Base-by-base conservation (phyloP, 2,797 vertebrate genomes). In the Vireo griseus region DNA sequence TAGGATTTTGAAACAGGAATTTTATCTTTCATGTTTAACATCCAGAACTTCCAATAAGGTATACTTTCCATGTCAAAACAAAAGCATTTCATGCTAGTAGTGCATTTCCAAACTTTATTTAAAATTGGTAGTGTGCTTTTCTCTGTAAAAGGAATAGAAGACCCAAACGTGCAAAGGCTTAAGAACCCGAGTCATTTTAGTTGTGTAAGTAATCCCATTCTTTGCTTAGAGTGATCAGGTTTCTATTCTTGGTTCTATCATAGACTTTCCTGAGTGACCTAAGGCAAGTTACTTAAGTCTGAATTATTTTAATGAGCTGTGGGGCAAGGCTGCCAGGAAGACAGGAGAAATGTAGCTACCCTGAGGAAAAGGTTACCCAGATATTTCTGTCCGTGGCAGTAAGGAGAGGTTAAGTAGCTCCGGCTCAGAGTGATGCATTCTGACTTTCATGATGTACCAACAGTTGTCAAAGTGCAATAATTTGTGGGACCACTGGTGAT, bases 121-220 rank as follows among this genome's bases (percentile, higher is more conserved):
- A 14, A 67, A 47, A 94, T 92, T 45, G 81, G 20, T 81, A 69
- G 65, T 91, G 31, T 65, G 25, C 31, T 71, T 92, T 94, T 91
- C 50, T 85, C 44, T 75, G 20, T 50, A 48, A 80, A 87, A 92
- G 50, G 50, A 77, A 61, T 35, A 54, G 50, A 74, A 85, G 65
- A 61, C 11, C 13, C 37, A 80, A 94, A 90, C 33, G 17, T 92
- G 84, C 73, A 80, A 94, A 93, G 78, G 74, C 78, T 94, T 95
- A 97, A 94, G 86, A 87, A 92, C 54, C 39, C 0, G 8, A 95
- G 86, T 93, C 72, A 83, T 77, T 95, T 96, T 94, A 95, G 94
- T 65, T 84, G 78, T 80, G 68, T 93, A 87, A 87, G 94, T 96
- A 97, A 96, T 96, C 94, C 86, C 94, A 93, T 97, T 97, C 94